phyloP scores from a whole-genome alignment of 2,888 invertebrate genomes.

The Drosophila mimetica region DNA sequence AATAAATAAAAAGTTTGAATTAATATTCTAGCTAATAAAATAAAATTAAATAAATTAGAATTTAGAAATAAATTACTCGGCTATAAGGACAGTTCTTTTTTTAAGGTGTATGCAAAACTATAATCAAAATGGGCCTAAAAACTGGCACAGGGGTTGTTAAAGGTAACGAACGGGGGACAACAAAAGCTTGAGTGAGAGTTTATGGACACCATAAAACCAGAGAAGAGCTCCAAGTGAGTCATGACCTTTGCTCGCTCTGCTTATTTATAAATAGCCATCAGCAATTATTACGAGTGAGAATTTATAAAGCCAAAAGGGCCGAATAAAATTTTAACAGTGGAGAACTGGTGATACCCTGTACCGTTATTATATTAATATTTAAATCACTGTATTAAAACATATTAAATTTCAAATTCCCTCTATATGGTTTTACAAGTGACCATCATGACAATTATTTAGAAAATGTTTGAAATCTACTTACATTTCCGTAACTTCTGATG shows the following conservation, averaged over 20 bases:
- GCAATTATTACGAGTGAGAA: constrained; percentile 42
- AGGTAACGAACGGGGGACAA: constrained; percentile 4
- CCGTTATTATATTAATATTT: neutral
- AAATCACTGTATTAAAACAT: too few relatives aligned
- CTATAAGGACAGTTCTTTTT: neutral
- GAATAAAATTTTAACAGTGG: neutral
- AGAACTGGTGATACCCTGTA: neutral
- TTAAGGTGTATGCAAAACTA: constrained; percentile 30
- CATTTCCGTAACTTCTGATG: constrained; percentile 81
- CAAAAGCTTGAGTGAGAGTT: constrained; percentile 26
- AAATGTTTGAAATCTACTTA: constrained; percentile 62
- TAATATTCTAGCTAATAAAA: too few relatives aligned
- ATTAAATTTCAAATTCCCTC: too few relatives aligned
- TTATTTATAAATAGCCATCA: constrained; percentile 38
- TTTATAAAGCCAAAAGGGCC: constrained; percentile 28
- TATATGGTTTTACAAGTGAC: too few relatives aligned
- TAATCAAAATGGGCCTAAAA: constrained; percentile 33
- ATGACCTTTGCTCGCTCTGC: constrained; percentile 37
- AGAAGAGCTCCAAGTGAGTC: constrained; percentile 37
- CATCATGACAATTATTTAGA: too few relatives aligned
- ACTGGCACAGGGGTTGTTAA: neutral
- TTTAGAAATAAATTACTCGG: neutral
- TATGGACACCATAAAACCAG: constrained; percentile 15
- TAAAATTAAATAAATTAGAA: too few relatives aligned
- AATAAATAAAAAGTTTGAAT: neutral